A percentile compares a stretch with the other conserved stretches of the same genome.
These are phyloP conservation scores for Nebria brevicollis DNA, from an alignment of 2,888 invertebrate genomes.

Conservation along the genomic window DNA sequence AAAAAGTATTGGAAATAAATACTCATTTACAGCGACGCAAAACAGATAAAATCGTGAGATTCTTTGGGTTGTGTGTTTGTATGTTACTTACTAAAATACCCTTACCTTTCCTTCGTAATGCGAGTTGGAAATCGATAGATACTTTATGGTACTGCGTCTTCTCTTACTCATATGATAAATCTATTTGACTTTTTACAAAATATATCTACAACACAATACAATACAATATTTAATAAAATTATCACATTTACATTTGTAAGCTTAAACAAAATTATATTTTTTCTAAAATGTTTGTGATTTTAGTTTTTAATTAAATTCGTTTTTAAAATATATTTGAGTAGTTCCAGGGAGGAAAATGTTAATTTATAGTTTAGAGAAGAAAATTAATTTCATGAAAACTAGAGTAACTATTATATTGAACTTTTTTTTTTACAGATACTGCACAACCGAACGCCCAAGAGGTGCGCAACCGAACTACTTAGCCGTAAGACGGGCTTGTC, in stretches of 20 bases:
- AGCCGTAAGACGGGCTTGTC: slow-evolving; percentile 65
- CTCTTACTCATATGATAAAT: no score
- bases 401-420: neutral
- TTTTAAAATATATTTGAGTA: no score
- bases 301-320: no score
- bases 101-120: neutral
- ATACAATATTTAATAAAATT: no score
- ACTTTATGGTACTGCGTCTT: neutral
- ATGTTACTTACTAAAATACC: neutral
- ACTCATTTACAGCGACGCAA: slow-evolving; percentile 10
- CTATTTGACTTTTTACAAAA: no score
- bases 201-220: no score
- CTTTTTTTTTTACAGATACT: slow-evolving; percentile 61
- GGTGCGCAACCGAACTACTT: slow-evolving; percentile 62
- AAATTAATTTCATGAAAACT: neutral
- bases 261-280: no score
- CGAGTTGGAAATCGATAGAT: neutral
- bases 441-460: slow-evolving; percentile 64
- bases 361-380: no score
- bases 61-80: slow-evolving; percentile 8
- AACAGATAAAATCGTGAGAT: slow-evolving; percentile 18
- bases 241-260: no score
- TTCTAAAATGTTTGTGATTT: no score
- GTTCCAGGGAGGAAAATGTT: no score
- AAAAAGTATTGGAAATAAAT: slow-evolving; percentile 20